These are phyloP conservation scores for Aethes cnicana DNA, from an alignment of 2,888 invertebrate species.

Conservation along the genomic window DNA sequence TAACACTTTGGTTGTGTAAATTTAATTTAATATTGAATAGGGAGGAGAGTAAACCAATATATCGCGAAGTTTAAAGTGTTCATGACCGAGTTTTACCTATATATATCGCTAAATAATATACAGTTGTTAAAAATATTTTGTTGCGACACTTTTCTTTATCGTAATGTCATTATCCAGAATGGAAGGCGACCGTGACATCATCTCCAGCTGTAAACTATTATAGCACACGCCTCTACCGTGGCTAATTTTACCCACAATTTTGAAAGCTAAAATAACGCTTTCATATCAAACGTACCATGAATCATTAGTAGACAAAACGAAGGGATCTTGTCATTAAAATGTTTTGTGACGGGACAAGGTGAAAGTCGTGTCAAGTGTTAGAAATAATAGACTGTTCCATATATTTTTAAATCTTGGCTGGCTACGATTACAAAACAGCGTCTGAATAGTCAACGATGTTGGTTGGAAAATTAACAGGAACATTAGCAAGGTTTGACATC, in stretches of 20 bases:
- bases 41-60: too few species aligned
- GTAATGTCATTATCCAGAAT: constrained; percentile 14
- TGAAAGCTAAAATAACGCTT: neutral
- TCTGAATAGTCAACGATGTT: constrained; percentile 13
- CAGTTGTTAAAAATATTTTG: too few species aligned
- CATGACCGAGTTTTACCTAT: too few species aligned
- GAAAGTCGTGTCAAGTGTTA: neutral
- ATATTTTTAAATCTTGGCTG: constrained; percentile 20
- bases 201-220: neutral
- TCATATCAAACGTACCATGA: neutral
- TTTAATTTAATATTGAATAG: too few species aligned
- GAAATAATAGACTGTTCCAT: neutral
- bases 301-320: neutral
- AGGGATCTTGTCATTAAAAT: neutral
- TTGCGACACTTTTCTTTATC: too few species aligned
- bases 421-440: constrained; percentile 5
- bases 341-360: neutral
- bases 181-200: constrained; percentile 18
- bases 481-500: constrained; percentile 5
- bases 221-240: neutral
- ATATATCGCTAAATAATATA: too few species aligned
- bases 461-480: constrained; percentile 5
- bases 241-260: constrained; percentile 14
- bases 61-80: too few species aligned
- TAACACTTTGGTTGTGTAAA: too few species aligned